Evolutionary conservation across 2,797 vertebrate species (phyloP).

Genomic region (Tragopan temminckii): DNA sequence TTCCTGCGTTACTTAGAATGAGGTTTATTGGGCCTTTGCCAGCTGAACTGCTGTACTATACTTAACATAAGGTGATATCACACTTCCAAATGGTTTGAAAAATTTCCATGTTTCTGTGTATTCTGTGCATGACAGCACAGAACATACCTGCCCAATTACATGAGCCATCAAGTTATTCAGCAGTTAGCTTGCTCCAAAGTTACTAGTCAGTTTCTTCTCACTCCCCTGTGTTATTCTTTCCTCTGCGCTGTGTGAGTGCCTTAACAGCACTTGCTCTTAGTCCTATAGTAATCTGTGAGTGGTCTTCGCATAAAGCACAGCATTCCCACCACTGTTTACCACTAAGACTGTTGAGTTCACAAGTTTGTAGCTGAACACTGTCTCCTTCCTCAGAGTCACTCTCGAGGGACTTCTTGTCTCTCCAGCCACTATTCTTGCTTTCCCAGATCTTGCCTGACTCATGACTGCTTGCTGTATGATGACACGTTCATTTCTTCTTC

Average conservation of each 20-base stretch:
- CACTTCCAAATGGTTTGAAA: not conserved
- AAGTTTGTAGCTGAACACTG: not conserved
- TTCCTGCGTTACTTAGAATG: not conserved
- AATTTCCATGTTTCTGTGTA: not conserved
- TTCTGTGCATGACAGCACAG: not conserved
- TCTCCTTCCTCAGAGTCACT: not conserved
- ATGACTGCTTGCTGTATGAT: not conserved
- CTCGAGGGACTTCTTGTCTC: not conserved
- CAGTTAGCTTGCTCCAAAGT: not conserved
- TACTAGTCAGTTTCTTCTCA: not conserved
- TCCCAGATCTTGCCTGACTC: not conserved
- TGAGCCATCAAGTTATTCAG: not conserved
- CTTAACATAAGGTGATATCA: not conserved
- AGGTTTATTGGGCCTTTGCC: not conserved
- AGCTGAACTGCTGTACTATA: not conserved
- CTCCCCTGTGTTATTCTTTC: not conserved
- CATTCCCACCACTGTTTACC: not conserved
- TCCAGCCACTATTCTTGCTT: not conserved
- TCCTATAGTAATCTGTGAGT: not conserved
- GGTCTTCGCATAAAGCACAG: not conserved
- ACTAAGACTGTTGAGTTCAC: not conserved
- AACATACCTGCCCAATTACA: not conserved
- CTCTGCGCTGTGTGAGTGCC: rapidly evolving
- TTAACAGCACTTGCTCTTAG: not conserved
- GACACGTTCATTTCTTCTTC: not conserved